Conservation (phyloP, 23 tunicate species). For the Diplosoma virens region DNA sequence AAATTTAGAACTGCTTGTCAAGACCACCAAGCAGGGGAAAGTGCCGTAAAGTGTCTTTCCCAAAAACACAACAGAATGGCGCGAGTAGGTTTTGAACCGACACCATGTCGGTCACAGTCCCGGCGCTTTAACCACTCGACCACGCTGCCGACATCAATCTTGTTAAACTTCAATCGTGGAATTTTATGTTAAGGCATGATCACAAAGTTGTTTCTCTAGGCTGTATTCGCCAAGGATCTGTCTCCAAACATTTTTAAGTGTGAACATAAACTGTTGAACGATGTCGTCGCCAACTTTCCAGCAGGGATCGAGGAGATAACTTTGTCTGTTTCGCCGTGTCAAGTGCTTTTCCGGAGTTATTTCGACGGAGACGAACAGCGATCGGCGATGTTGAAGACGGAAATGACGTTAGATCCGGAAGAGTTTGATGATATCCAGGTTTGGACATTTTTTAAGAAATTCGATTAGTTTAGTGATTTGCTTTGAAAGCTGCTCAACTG, state of each 20-base stretch:
- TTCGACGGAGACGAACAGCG: constrained; percentile 43
- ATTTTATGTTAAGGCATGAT: too few relatives aligned
- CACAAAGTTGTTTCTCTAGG: constrained; percentile 44
- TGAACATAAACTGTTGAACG: constrained; percentile 54
- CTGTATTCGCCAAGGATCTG: constrained; percentile 77
- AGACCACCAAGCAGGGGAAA: too few relatives aligned
- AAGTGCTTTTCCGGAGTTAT: constrained; percentile 48
- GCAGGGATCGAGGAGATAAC: constrained; percentile 61
- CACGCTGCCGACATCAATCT: too few relatives aligned
- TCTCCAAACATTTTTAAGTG: constrained; percentile 70
- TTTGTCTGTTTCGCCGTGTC: constrained; percentile 61
- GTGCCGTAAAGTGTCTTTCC: too few relatives aligned
- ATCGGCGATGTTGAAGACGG: constrained; percentile 54
- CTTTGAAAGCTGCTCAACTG: too few relatives aligned
- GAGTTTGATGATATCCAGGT: constrained; percentile 80
- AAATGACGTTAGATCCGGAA: constrained; percentile 71
- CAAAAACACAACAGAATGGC: too few relatives aligned
- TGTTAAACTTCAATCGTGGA: too few relatives aligned
- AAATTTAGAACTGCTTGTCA: too few relatives aligned
- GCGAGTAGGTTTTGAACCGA: too few relatives aligned
- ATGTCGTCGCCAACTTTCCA: constrained; percentile 55
- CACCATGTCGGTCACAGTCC: too few relatives aligned
- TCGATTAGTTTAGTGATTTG: too few relatives aligned
- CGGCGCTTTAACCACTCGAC: too few relatives aligned
- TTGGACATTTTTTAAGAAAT: not conserved